Percentiles rank a stretch among this genome's conserved stretches.
phyloP scores from a whole-genome alignment of 2,797 vertebrate genomes.

The Gadopsis marmoratus region DNA sequence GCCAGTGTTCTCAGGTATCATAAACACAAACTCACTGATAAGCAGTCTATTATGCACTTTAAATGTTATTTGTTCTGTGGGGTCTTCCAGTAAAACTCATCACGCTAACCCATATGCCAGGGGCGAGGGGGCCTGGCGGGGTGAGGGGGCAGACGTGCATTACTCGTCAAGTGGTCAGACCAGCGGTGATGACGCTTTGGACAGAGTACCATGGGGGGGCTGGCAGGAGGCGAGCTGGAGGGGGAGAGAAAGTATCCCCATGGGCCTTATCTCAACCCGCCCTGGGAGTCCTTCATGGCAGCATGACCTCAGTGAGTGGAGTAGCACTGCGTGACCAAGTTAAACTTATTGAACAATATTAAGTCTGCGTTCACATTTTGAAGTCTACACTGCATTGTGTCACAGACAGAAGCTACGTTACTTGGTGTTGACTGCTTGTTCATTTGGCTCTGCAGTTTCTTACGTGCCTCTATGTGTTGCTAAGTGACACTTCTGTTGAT shows the following conservation, averaged over 20 bases:
- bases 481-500: constrained; percentile 52
- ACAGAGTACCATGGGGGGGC: constrained; percentile 44
- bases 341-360: neutral
- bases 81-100: constrained; percentile 52
- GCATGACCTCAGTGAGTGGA: constrained; percentile 66
- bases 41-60: neutral
- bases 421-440: neutral
- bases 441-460: neutral
- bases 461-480: constrained; percentile 39
- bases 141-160: constrained; percentile 9
- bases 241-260: constrained; percentile 65
- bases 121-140: constrained; percentile 32
- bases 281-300: constrained; percentile 53
- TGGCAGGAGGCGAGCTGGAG: constrained; percentile 69
- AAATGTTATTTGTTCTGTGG: constrained; percentile 1
- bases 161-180: constrained; percentile 11
- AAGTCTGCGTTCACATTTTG: too few relatives aligned
- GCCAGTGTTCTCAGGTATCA: neutral
- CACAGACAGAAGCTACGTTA: neutral
- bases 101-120: constrained; percentile 79
- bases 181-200: constrained; percentile 4
- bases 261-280: constrained; percentile 60
- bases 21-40: constrained; percentile 4
- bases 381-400: too few relatives aligned
- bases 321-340: neutral